Conservation (phyloP, 2,113 vertebrate species). For the Semicossyphus pulcher region DNA sequence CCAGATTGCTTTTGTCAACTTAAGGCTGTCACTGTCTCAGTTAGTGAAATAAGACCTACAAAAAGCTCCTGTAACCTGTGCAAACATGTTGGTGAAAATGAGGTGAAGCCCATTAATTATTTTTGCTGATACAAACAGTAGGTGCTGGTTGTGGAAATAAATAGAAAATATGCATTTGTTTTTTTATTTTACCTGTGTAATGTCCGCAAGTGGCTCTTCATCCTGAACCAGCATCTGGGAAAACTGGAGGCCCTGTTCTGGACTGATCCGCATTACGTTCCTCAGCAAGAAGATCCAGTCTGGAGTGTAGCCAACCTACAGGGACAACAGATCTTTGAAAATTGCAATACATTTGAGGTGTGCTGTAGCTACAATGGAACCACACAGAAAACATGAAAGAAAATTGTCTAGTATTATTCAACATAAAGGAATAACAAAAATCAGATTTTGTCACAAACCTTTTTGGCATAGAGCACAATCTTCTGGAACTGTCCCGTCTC, state of each 20-base stretch:
- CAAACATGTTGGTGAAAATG: not conserved
- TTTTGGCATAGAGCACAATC: conserved; percentile 98
- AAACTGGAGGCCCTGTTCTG: conserved; percentile 98
- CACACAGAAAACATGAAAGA: conserved; percentile 1
- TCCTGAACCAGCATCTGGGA: conserved; percentile 99
- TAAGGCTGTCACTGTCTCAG: not conserved
- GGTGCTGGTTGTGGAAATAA: not conserved
- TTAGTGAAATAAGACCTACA: not conserved
- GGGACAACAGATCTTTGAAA: conserved; percentile 2
- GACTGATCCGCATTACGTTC: conserved; percentile 98
- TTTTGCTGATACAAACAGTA: not conserved
- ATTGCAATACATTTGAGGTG: no score
- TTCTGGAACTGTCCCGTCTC: conserved; percentile 99
- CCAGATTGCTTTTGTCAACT: not conserved
- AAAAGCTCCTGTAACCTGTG: not conserved
- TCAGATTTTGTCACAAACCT: conserved; percentile 81
- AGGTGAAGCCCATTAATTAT: not conserved
- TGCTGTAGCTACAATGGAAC: not conserved
- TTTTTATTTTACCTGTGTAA: conserved; percentile 91
- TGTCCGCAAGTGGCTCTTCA: conserved; percentile 98
- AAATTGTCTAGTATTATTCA: not conserved
- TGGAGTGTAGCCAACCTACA: conserved; percentile 97
- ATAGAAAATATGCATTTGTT: not conserved
- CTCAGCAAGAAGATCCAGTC: conserved; percentile 99
- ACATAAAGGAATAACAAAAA: not conserved